A percentile compares a stretch with the other conserved stretches of the same genome.
Conservation (phyloP, 2,797 vertebrate genomes). For the Thamnophis elegans region DNA sequence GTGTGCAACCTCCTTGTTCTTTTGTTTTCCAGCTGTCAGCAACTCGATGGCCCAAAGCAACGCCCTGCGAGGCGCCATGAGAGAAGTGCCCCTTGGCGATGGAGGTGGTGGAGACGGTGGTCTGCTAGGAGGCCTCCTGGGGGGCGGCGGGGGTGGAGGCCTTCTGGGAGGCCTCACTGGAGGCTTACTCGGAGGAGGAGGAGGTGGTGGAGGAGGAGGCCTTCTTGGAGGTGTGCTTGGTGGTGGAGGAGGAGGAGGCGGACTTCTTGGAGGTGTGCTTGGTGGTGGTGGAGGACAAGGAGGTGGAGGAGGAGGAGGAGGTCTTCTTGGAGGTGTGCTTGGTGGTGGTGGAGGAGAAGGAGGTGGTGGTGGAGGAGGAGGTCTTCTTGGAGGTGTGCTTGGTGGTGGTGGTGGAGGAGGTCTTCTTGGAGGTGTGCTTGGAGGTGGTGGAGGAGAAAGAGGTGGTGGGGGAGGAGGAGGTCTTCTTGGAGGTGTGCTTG, state of each 20-base stretch:
- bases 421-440: conserved; percentile 31
- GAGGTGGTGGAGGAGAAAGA: conserved; percentile 40
- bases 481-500: not conserved
- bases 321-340: conserved; percentile 9
- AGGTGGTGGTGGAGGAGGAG: fast-evolving
- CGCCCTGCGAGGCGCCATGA: conserved; percentile 31
- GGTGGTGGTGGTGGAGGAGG: not conserved
- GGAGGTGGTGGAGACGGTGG: conserved; percentile 41
- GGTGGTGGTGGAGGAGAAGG: not conserved
- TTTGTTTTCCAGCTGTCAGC: conserved; percentile 54
- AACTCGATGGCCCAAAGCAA: conserved; percentile 29
- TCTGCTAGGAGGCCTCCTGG: conserved; percentile 46
- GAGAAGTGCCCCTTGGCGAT: conserved; percentile 50
- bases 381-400: not conserved
- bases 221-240: conserved; percentile 33
- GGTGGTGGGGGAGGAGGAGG: not conserved
- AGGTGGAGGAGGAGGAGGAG: no score
- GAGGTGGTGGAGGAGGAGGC: conserved; percentile 14
- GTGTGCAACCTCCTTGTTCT: fast-evolving
- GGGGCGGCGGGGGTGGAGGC: conserved; percentile 32
- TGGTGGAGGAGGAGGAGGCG: not conserved
- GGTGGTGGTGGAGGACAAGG: no score
- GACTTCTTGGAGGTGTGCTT: not conserved
- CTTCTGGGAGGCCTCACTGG: conserved; percentile 52
- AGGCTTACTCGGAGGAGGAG: conserved; percentile 17